phyloP scores from a whole-genome alignment of 37 sponge, comb jelly and placozoan species.

The Amphimedon queenslandica region DNA sequence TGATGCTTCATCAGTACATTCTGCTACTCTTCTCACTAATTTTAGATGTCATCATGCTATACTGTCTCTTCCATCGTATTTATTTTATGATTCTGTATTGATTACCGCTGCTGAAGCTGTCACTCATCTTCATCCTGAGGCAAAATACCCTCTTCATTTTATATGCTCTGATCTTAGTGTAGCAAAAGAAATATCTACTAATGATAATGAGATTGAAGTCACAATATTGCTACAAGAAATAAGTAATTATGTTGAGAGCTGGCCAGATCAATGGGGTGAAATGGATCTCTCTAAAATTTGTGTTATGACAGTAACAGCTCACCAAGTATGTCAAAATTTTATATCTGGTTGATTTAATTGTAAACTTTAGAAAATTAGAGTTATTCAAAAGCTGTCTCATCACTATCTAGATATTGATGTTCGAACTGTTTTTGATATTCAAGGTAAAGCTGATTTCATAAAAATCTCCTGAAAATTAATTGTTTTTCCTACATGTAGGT shows the following conservation, averaged over 20 bases:
- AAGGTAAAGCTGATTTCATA: background rate
- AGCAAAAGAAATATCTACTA: background rate
- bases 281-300: conserved; percentile 1
- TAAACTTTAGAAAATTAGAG: no score
- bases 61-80: conserved; percentile 23
- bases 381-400: background rate
- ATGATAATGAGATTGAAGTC: conserved; percentile 27
- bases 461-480: background rate
- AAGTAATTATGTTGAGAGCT: conserved; percentile 11
- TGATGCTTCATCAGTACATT: background rate
- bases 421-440: background rate
- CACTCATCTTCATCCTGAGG: conserved; percentile 29
- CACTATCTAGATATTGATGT: background rate
- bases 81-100: conserved; percentile 46
- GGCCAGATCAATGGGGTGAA: conserved; percentile 40
- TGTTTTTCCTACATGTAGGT: conserved; percentile 2
- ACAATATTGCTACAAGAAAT: conserved; percentile 17
- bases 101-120: background rate
- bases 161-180: conserved; percentile 40
- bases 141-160: conserved; percentile 35
- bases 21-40: conserved; percentile 37
- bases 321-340: conserved; percentile 21
- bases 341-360: no score
- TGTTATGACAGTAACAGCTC: conserved; percentile 11
- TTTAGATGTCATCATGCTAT: conserved; percentile 60